A percentile compares a stretch with the other conserved stretches of the same genome.
These are phyloP conservation scores for Centropus unirufus DNA, from an alignment of 2,113 vertebrate species.

Conservation along the genomic window DNA sequence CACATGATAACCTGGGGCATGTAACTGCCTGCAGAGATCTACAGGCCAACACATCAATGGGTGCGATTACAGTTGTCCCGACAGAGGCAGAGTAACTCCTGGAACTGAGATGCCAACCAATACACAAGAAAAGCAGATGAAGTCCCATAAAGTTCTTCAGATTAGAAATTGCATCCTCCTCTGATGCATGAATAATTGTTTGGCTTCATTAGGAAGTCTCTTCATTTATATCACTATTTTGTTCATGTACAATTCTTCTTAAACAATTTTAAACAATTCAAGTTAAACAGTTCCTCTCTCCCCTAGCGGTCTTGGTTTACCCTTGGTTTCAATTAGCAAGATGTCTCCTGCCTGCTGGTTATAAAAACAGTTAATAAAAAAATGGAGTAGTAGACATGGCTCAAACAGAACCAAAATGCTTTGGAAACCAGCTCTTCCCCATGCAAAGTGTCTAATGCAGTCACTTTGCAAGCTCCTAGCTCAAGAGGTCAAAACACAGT, in stretches of 20 bases:
- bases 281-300: background rate
- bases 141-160: conserved; percentile 1
- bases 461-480: background rate
- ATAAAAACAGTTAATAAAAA: background rate
- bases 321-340: background rate
- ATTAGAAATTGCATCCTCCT: conserved; percentile 35
- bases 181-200: conserved; percentile 1
- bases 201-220: background rate
- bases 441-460: background rate
- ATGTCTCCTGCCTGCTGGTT: background rate
- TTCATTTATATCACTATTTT: background rate
- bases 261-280: background rate
- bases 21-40: background rate
- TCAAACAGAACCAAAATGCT: background rate
- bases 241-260: background rate
- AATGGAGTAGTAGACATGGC: background rate
- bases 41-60: conserved; percentile 10
- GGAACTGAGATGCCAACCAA: conserved; percentile 55
- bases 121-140: conserved; percentile 16
- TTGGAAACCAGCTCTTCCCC: background rate
- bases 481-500: background rate
- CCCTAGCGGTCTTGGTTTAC: background rate
- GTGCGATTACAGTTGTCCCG: conserved; percentile 41
- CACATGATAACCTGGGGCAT: background rate
- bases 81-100: conserved; percentile 43